Evolutionary conservation across 2,888 invertebrate genomes (phyloP).

Genomic region (Melanostoma mellinum): DNA sequence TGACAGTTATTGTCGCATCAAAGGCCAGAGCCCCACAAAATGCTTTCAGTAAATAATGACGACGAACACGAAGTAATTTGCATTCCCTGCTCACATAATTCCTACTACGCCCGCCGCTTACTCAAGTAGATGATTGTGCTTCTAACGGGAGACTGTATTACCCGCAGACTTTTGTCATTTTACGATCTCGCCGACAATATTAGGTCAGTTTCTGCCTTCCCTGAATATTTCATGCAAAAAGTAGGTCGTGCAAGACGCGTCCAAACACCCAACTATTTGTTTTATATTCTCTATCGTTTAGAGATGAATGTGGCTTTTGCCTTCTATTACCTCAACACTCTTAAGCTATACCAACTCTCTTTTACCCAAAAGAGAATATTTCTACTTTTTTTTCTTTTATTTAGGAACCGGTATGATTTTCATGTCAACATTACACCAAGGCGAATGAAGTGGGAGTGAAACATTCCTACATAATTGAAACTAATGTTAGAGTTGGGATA

Average conservation of each 20-base stretch:
- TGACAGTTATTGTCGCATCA: constrained; percentile 46
- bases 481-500: constrained; percentile 21
- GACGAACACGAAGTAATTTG: constrained; percentile 29
- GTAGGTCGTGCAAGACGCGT: constrained; percentile 56
- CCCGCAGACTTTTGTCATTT: constrained; percentile 49
- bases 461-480: constrained; percentile 40
- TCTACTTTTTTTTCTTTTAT: no score
- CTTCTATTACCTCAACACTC: background rate
- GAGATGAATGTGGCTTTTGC: constrained; percentile 8
- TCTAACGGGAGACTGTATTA: constrained; percentile 26
- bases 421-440: constrained; percentile 26
- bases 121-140: constrained; percentile 26
- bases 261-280: constrained; percentile 38
- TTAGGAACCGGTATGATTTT: constrained; percentile 18
- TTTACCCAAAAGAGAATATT: constrained; percentile 18
- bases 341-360: constrained; percentile 5
- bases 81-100: constrained; percentile 43
- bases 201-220: constrained; percentile 68
- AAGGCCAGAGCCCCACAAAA: constrained; percentile 28
- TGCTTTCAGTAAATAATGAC: constrained; percentile 18
- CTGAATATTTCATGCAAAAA: constrained; percentile 51
- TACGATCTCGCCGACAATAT: constrained; percentile 49
- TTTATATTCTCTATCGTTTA: constrained; percentile 18
- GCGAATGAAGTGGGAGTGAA: constrained; percentile 43
- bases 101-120: constrained; percentile 37